Conservation (phyloP, 2,113 vertebrate genomes). For the Galeopterus variegatus region DNA sequence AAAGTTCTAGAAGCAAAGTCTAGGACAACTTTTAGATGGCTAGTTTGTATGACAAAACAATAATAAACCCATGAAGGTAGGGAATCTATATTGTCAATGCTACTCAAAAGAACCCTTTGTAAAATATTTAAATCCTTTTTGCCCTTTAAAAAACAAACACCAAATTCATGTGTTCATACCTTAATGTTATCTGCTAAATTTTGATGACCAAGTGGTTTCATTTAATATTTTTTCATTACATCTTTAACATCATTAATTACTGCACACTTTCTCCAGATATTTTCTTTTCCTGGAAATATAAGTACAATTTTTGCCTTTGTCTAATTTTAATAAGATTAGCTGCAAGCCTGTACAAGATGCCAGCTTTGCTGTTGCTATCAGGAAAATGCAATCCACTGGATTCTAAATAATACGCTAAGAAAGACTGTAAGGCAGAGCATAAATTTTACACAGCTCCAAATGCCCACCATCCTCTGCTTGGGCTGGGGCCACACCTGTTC, state of each 20-base stretch:
- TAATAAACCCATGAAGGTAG: not conserved
- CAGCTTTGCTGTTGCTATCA: not conserved
- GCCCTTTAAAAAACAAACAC: not conserved
- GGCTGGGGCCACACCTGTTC: not conserved
- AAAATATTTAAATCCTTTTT: not conserved
- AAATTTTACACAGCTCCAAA: not conserved
- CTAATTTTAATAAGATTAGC: slow-evolving; percentile 42
- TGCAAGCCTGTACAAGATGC: not conserved
- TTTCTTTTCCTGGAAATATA: slow-evolving; percentile 60
- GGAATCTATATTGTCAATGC: not conserved
- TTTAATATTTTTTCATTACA: slow-evolving; percentile 22
- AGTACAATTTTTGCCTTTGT: not conserved
- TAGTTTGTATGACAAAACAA: not conserved
- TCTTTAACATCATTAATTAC: not conserved
- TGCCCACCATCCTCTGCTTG: not conserved
- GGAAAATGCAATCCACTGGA: not conserved
- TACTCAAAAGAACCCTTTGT: not conserved
- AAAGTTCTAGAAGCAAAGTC: not conserved
- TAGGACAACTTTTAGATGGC: not conserved
- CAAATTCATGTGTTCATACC: not conserved
- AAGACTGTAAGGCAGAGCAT: not conserved
- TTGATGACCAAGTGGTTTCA: not conserved
- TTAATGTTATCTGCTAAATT: not conserved
- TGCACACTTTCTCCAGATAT: not conserved
- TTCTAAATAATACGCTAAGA: not conserved